A percentile compares a stretch with the other conserved stretches of the same genome.
Evolutionary conservation across 2,888 invertebrate species (phyloP).

Genomic region (Clanis bilineata): DNA sequence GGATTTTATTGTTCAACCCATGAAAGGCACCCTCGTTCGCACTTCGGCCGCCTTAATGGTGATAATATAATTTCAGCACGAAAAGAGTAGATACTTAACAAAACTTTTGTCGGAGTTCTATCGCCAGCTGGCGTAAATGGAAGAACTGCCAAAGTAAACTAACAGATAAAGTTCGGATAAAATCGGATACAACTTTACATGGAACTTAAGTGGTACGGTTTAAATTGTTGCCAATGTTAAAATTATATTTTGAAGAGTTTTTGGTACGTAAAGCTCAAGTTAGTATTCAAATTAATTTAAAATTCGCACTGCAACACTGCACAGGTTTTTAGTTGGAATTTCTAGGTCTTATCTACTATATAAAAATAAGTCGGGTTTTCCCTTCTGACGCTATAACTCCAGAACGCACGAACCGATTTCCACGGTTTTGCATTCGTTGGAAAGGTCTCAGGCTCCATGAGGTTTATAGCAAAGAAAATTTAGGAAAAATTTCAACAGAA

Average conservation of each 20-base stretch:
- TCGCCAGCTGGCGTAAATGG: conserved; percentile 65
- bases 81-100: conserved; percentile 43
- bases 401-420: no score
- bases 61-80: conserved; percentile 35
- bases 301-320: no score
- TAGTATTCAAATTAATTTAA: no score
- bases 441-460: no score
- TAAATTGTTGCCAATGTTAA: neutral
- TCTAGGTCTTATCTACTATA: no score
- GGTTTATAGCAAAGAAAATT: no score
- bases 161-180: conserved; percentile 39
- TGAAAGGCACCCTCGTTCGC: neutral
- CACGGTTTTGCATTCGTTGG: no score
- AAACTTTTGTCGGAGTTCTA: conserved; percentile 49
- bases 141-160: conserved; percentile 63
- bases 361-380: no score
- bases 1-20: neutral
- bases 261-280: no score
- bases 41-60: conserved; percentile 15
- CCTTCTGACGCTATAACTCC: no score
- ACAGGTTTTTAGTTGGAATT: no score
- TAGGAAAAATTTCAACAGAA: no score
- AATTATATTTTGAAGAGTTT: neutral
- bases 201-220: conserved; percentile 22
- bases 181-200: conserved; percentile 52